Percentiles rank a stretch among this genome's conserved stretches.
These are phyloP conservation scores for Ormia ochracea DNA, from an alignment of 2,888 invertebrate genomes.

Conservation along the genomic window DNA sequence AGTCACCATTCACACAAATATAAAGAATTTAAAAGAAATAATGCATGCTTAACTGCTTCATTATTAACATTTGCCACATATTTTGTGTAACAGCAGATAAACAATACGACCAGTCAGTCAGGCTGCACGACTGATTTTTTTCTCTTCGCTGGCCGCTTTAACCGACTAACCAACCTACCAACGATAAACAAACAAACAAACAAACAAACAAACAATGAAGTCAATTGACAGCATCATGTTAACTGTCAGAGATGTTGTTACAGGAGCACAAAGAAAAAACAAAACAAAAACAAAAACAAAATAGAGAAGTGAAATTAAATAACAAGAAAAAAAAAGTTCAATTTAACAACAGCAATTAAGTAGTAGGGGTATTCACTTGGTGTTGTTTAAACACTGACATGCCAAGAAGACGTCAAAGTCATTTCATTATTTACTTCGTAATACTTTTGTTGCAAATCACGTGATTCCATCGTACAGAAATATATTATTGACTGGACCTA, in stretches of 20 bases:
- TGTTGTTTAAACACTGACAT: too few species aligned
- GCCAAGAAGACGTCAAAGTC: too few species aligned
- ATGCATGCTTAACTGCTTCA: conserved; percentile 54
- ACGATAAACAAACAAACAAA: conserved; percentile 52
- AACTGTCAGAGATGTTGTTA: conserved; percentile 57
- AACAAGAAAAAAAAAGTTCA: conserved; percentile 15
- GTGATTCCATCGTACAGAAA: too few species aligned
- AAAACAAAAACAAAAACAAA: too few species aligned
- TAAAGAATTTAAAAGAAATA: conserved; percentile 36
- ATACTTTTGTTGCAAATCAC: too few species aligned
- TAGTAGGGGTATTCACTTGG: conserved; percentile 18
- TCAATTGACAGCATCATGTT: conserved; percentile 63
- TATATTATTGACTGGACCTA: too few species aligned
- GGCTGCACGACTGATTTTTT: conserved; percentile 13
- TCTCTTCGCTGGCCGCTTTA: background rate
- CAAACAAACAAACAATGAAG: conserved; percentile 56
- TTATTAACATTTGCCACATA: conserved; percentile 60
- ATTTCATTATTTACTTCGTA: too few species aligned
- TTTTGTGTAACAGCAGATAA: conserved; percentile 43
- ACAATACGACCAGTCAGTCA: conserved; percentile 37
- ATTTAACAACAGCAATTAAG: background rate
- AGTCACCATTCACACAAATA: conserved; percentile 2
- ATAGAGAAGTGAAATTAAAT: conserved; percentile 40
- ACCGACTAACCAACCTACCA: conserved; percentile 19
- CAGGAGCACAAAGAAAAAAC: conserved; percentile 24